Evolutionary conservation across 2,113 vertebrate species (phyloP), one percentile per base, ranked within the genome.

Genomic region (Cynocephalus volans): DNA sequence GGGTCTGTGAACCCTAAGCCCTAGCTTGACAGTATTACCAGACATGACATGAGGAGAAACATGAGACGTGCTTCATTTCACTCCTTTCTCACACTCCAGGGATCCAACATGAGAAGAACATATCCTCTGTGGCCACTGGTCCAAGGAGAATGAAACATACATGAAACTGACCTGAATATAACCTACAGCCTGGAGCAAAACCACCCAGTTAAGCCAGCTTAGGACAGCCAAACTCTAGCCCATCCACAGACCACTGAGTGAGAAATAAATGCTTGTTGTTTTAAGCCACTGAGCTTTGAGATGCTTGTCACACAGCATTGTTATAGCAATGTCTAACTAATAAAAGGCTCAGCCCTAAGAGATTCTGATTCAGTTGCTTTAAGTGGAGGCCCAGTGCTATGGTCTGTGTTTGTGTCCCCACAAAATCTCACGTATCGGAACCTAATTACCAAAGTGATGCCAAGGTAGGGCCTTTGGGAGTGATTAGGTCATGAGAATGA

Each of bases 181-280:
- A 8, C 9, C 23, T 50, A 24, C 0, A 41, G 4, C 50, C 52
- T 62, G n/a, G 0, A 54, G 65, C 15, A 1, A 62, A 70, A 18
- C 13, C 9, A 79, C 11, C 15, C 31, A 8, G 21, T 50, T 17
- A 23, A 91, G 33, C 6, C 31, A 19, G 36, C 56, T 4, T 45
- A 28, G 1, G 17, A 8, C 28, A 45, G 26, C 10, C 10, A 23
- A n/a, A 5, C 8, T n/a, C 41, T 33, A n/a, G 24, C 3, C 3
- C 3, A 52, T 48, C 33, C 33, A 45, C 9, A 60, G 21, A 31
- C 8, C 17, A 48, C 21, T 15, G 41, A 90, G 19, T 36, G 23
- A 75, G 67, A 81, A 62, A 18, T n/a, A 19, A 79, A 26, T 18
- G 13, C 45, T 83, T 18, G 31, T 21, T 45, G 26, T 48, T 79